Percentiles rank a stretch among this genome's conserved stretches.
Conservation (phyloP, 2,113 vertebrate species). For the Bubo scandiacus region DNA sequence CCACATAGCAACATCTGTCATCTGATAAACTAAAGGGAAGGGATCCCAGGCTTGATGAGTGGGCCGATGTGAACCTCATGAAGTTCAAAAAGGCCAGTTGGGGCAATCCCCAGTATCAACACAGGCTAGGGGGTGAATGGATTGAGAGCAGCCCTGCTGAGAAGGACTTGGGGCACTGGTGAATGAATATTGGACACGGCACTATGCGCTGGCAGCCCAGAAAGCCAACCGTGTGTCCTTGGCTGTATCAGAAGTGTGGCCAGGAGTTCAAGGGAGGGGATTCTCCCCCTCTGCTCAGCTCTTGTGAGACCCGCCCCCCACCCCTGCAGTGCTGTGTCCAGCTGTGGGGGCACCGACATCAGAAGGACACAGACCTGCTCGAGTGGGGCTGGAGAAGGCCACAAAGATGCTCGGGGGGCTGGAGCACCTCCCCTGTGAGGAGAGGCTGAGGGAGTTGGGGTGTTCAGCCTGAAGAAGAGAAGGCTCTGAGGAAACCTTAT, state of each 20-base stretch:
- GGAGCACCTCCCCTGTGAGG: neutral
- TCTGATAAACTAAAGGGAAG: neutral
- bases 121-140: neutral
- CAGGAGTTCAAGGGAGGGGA: neutral
- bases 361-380: neutral
- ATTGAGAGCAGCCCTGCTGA: neutral
- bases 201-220: neutral
- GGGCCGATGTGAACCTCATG: neutral
- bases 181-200: fast-evolving
- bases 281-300: neutral
- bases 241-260: neutral
- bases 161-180: neutral
- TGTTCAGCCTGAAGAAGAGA: neutral
- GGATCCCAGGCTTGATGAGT: neutral
- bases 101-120: fast-evolving
- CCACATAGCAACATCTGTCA: neutral
- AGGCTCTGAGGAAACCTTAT: neutral
- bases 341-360: too few relatives aligned
- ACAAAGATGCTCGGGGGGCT: fast-evolving
- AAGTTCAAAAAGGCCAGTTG: neutral
- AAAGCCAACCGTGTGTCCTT: fast-evolving
- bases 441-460: neutral
- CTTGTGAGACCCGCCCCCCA: too few relatives aligned
- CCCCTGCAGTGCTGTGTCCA: neutral
- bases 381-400: neutral